These are phyloP conservation scores for Enteromius afrohamiltoni DNA, from an alignment of 2,797 vertebrate genomes.

Conservation along the genomic window DNA sequence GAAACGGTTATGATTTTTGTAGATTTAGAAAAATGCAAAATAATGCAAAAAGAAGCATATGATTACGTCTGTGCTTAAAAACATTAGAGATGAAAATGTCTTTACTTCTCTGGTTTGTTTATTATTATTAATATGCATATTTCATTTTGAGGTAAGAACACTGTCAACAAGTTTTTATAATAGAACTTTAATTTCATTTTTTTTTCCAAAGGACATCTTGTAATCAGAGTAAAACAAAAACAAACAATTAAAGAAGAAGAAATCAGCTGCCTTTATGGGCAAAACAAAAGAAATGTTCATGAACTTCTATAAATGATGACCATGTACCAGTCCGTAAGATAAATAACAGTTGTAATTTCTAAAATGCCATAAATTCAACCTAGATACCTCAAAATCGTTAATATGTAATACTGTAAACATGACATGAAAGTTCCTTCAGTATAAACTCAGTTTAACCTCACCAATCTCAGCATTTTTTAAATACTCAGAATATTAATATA, in stretches of 20 bases:
- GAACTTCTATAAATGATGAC: slow-evolving; percentile 51
- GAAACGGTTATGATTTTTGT: background rate
- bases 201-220: slow-evolving; percentile 56
- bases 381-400: slow-evolving; percentile 48
- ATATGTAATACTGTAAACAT: slow-evolving; percentile 62
- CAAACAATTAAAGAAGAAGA: slow-evolving; percentile 48
- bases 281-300: slow-evolving; percentile 56
- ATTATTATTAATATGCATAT: slow-evolving; percentile 14
- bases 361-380: slow-evolving; percentile 55
- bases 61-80: background rate
- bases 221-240: slow-evolving; percentile 55
- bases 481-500: slow-evolving; percentile 54
- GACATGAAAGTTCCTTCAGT: slow-evolving; percentile 56
- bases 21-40: background rate
- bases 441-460: slow-evolving; percentile 49
- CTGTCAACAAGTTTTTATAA: slow-evolving; percentile 53
- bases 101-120: background rate
- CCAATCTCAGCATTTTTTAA: slow-evolving; percentile 47
- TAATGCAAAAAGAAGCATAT: background rate
- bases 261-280: slow-evolving; percentile 62
- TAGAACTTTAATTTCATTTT: slow-evolving; percentile 52
- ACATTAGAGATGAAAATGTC: background rate
- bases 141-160: slow-evolving; percentile 59
- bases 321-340: slow-evolving; percentile 50
- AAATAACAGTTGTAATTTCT: slow-evolving; percentile 53